Percentiles rank a stretch among this genome's conserved stretches.
Conservation (phyloP, 1,140 invertebrate genomes). For the Heliconius melpomene region DNA sequence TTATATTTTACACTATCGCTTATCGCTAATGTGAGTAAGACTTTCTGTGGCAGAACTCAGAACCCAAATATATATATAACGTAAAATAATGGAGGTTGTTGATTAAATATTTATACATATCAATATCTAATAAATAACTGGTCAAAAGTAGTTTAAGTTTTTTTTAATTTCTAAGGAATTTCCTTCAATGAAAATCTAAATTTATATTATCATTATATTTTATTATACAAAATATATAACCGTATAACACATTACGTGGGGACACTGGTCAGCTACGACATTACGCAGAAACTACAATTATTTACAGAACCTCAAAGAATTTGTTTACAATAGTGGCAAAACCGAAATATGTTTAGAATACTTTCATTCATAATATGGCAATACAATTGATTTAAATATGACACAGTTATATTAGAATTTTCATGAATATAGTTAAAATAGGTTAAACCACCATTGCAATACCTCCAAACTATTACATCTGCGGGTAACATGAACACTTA, state of each 20-base stretch:
- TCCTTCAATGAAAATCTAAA: neutral
- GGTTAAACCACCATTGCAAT: constrained; percentile 24
- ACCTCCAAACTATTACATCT: constrained; percentile 15
- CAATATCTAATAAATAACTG: too few species aligned
- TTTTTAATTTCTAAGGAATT: too few species aligned
- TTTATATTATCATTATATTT: constrained; percentile 45
- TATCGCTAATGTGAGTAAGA: too few species aligned
- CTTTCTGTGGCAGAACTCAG: too few species aligned
- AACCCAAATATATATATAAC: too few species aligned
- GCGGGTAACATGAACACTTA: constrained; percentile 40
- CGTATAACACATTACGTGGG: constrained; percentile 54
- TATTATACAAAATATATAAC: constrained; percentile 60
- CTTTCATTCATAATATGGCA: constrained; percentile 23
- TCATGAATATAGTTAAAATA: constrained; percentile 10
- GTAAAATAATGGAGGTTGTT: too few species aligned
- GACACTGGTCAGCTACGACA: constrained; percentile 71
- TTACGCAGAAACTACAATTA: constrained; percentile 43
- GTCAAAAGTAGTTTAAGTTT: too few species aligned
- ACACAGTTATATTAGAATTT: constrained; percentile 20
- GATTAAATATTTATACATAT: too few species aligned
- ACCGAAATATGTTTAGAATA: constrained; percentile 11
- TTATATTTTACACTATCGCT: too few species aligned
- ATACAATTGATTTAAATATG: constrained; percentile 17
- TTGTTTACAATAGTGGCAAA: constrained; percentile 22
- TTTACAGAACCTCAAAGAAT: neutral